phyloP scores from a whole-genome alignment of 1,140 invertebrate genomes.

The Portunus trituberculatus region DNA sequence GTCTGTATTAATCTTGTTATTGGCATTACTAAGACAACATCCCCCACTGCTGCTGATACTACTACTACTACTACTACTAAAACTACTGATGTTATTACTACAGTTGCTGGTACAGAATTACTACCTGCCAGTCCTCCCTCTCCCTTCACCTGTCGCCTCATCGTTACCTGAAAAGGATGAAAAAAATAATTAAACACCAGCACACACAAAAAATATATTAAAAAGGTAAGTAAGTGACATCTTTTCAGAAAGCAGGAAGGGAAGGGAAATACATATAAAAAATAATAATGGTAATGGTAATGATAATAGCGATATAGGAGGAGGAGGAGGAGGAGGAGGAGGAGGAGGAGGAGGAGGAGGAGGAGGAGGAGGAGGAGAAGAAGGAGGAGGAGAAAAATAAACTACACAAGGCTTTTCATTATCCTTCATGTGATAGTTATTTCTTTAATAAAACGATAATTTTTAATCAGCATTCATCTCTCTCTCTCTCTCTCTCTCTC shows the following conservation, averaged over 20 bases:
- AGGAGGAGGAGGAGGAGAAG: no score
- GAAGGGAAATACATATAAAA: neutral
- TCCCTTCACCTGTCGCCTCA: neutral
- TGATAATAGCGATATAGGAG: neutral
- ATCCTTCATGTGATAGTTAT: neutral
- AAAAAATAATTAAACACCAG: neutral
- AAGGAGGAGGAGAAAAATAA: neutral
- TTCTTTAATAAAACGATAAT: neutral
- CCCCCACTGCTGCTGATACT: no score
- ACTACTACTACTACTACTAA: no score
- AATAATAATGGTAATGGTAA: neutral
- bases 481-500: conserved; percentile 20
- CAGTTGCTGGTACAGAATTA: no score
- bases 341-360: no score
- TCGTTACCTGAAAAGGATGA: neutral
- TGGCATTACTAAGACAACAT: no score
- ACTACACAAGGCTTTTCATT: neutral
- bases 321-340: neutral
- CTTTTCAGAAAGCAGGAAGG: neutral
- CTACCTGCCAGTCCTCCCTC: neutral
- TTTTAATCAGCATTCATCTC: neutral
- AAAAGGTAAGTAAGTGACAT: neutral
- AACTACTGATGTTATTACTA: no score
- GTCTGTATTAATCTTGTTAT: no score
- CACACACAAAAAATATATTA: neutral